Conservation (phyloP, 35 echinoderm and acorn worm species). For the Apostichopus japonicus region DNA sequence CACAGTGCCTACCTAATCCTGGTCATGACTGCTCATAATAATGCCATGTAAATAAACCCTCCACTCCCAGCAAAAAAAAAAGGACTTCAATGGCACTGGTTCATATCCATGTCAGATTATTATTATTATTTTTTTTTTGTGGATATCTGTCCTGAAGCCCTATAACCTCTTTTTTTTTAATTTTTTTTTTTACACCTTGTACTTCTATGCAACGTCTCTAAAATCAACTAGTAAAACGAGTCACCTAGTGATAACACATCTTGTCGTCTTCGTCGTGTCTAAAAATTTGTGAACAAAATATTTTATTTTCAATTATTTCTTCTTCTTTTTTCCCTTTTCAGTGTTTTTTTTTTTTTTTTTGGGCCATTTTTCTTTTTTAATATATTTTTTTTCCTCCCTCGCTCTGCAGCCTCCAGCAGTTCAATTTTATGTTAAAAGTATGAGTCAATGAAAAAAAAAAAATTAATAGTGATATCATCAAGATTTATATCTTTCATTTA, state of each 20-base stretch:
- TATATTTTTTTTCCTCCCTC: not conserved
- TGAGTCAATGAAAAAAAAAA: not conserved
- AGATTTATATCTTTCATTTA: slow-evolving; percentile 49
- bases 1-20: not conserved
- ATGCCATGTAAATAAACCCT: not conserved
- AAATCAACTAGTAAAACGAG: not conserved
- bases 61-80: not conserved
- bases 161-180: not conserved
- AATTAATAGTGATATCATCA: slow-evolving; percentile 28
- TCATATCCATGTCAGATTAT: too few relatives aligned
- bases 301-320: not conserved
- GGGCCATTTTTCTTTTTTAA: not conserved
- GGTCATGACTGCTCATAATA: not conserved
- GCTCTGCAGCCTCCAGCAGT: not conserved
- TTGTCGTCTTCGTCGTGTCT: not conserved
- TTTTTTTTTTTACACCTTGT: slow-evolving; percentile 2
- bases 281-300: not conserved
- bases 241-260: not conserved
- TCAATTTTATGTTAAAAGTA: not conserved
- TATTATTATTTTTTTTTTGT: not conserved
- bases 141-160: not conserved
- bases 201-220: slow-evolving; percentile 12
- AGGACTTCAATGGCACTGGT: not conserved
- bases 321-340: not conserved
- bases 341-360: not conserved